Base-by-base conservation (phyloP, 2,888 invertebrate species). In the Caenorhabditis auriculariae region DNA sequence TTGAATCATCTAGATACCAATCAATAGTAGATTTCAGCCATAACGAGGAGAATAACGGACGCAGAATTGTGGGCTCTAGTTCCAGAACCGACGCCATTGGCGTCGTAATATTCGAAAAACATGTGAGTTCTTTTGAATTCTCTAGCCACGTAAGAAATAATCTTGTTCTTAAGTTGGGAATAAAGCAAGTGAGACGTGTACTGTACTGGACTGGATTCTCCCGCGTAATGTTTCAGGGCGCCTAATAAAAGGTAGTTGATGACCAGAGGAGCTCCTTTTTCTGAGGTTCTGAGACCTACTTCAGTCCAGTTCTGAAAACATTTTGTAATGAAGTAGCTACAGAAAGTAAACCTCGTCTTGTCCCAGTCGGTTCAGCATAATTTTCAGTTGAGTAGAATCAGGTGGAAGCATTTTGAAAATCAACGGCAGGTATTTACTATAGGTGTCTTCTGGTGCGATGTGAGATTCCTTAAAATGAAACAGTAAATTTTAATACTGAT, bases 131-230 rank as follows among this genome's bases (percentile, higher is more conserved):
- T 37, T 24, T 60, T 60, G 41, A 57, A 42, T 0, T 52, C 42
- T 23, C 60, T 39, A n/a, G 66, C 66, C 29, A 63, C 54, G 6
- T 44, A 48, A 17, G 62, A 51, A 29, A 63, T 63, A 15, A 67
- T 17, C 27, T 54, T 57, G 42, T 67, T 67, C 43, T 62, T 54
- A 2, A 63, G 39, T 19, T 49, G n/a, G 0, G 66, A 62, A 42
- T 63, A 67, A 32, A 60, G 29, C 0, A 39, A 42, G 39, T 60
- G 66, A 17, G 62, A 51, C 0, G 47, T 17, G 17, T 54, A 52
- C 27, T 67, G 66, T 15, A 51, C 37, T 12, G 58, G 50, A 2
- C 58, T 49, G 15, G 66, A 63, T 21, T 35, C 9, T 1, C 15
- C 45, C 1, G 56, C 44, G n/a, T 54, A 62, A 1, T 24, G 17